A percentile compares a stretch with the other conserved stretches of the same genome.
Conservation (phyloP, 2,797 vertebrate species). For the Mormyrus hasselquistii region DNA sequence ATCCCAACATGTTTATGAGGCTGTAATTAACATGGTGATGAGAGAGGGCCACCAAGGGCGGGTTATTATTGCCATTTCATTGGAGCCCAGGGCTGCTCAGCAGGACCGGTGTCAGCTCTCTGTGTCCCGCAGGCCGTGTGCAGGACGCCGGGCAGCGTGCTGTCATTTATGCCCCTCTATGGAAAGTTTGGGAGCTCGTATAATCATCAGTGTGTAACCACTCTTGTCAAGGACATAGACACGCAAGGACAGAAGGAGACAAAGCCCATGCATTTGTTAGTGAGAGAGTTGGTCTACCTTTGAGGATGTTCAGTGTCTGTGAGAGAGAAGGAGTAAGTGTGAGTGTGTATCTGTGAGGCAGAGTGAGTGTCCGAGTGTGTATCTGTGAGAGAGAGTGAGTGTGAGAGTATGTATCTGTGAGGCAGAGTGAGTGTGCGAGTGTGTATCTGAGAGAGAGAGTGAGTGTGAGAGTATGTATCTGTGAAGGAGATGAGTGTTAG, state of each 20-base stretch:
- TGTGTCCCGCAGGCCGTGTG: background rate
- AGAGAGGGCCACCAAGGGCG: conserved; percentile 33
- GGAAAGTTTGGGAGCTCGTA: conserved; percentile 58
- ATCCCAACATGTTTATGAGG: conserved; percentile 17
- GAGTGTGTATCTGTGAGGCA: background rate
- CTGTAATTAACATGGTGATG: conserved; percentile 56
- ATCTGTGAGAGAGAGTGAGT: background rate
- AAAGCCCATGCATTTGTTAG: background rate
- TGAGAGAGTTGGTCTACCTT: background rate
- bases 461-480: background rate
- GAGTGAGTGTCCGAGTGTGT: background rate
- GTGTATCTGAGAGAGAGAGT: background rate
- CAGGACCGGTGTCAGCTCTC: background rate
- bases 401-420: background rate
- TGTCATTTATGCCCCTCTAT: conserved; percentile 23
- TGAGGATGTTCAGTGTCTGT: background rate
- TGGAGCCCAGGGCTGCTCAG: background rate
- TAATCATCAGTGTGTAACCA: conserved; percentile 66
- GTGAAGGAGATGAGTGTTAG: background rate
- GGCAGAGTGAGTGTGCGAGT: background rate
- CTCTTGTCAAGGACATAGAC: conserved; percentile 51
- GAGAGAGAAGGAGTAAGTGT: background rate
- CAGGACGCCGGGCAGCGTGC: background rate
- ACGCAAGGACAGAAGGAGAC: background rate
- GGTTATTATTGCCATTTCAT: background rate